These are phyloP conservation scores for Helicoverpa assulta DNA, from an alignment of 2,888 invertebrate genomes.

Conservation along the genomic window DNA sequence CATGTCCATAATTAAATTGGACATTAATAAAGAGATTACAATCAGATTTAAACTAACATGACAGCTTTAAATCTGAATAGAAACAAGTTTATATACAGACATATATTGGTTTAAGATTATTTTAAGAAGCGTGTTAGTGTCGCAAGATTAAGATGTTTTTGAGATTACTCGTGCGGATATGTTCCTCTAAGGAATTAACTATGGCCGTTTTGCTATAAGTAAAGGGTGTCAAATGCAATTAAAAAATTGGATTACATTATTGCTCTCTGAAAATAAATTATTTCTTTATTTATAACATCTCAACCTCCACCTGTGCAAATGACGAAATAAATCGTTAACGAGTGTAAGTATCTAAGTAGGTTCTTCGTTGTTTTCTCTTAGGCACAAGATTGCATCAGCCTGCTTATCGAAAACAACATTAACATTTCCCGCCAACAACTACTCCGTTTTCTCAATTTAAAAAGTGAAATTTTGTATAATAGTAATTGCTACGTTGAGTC, in stretches of 20 bases:
- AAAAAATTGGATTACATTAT: no score
- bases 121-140: constrained; percentile 1
- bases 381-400: not conserved
- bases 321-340: not conserved
- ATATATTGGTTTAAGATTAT: not conserved
- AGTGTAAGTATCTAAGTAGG: not conserved
- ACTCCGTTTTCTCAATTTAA: constrained; percentile 15
- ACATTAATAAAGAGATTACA: constrained; percentile 60
- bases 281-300: no score
- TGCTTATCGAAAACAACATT: not conserved
- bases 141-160: not conserved
- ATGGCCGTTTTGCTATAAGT: no score
- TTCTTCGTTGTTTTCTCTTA: not conserved
- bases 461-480: constrained; percentile 42
- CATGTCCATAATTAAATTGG: constrained; percentile 54
- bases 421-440: constrained; percentile 6
- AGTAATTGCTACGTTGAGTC: constrained; percentile 38
- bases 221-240: no score
- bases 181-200: not conserved
- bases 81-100: constrained; percentile 26
- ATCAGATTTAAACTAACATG: constrained; percentile 53
- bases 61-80: constrained; percentile 46
- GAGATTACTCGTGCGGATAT: not conserved
- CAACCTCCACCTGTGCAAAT: no score
- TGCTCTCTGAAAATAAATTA: no score